phyloP scores from a whole-genome alignment of 2,797 vertebrate species.

The Bovichtus variegatus region DNA sequence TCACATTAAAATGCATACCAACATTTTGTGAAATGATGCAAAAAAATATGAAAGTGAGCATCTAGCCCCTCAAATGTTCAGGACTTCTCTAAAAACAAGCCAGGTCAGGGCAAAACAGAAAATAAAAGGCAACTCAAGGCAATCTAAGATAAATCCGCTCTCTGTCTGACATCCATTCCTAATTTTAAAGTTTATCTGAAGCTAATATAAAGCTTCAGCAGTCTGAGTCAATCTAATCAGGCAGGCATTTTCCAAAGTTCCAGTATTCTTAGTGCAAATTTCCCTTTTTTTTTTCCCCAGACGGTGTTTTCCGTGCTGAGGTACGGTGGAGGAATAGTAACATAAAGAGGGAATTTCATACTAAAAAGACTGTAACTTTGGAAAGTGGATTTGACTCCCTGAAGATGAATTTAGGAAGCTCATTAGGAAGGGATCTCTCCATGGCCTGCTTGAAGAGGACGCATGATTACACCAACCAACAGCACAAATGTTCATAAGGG shows the following conservation, averaged over 20 bases:
- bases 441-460: neutral
- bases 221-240: neutral
- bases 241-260: neutral
- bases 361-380: too few species aligned
- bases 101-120: neutral
- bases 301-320: neutral
- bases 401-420: neutral
- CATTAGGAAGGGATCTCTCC: neutral
- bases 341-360: too few species aligned
- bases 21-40: neutral
- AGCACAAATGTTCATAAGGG: too few species aligned
- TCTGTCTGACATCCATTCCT: neutral
- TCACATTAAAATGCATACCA: neutral
- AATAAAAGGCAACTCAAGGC: neutral
- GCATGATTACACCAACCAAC: too few species aligned
- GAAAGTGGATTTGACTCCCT: neutral
- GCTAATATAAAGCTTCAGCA: too few species aligned
- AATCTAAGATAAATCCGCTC: neutral
- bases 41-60: neutral
- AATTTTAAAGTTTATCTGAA: neutral
- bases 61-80: neutral
- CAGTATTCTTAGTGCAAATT: neutral
- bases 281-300: neutral
- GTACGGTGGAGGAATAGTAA: neutral
- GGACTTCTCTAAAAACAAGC: neutral